A percentile compares a stretch with the other conserved stretches of the same genome.
These are phyloP conservation scores for Falco biarmicus DNA, from an alignment of 2,797 vertebrate genomes.

Conservation along the genomic window DNA sequence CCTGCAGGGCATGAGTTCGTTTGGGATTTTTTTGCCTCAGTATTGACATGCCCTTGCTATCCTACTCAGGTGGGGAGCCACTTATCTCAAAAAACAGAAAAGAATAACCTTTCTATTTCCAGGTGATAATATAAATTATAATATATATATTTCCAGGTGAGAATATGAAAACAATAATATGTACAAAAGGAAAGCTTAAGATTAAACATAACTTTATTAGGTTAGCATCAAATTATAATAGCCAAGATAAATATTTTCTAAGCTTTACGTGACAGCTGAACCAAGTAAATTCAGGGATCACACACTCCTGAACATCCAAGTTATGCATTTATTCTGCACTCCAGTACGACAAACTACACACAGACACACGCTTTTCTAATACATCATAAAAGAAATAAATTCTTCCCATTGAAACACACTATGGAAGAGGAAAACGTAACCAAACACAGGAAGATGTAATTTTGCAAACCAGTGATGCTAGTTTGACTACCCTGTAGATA, in stretches of 20 bases:
- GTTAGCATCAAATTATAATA: background rate
- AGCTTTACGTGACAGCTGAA: background rate
- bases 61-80: background rate
- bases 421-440: background rate
- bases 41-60: background rate
- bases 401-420: background rate
- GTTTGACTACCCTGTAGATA: background rate
- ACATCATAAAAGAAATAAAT: background rate
- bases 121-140: background rate
- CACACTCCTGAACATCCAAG: background rate
- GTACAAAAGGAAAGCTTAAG: background rate
- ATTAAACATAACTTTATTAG: background rate
- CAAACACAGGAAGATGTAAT: background rate
- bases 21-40: background rate
- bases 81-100: background rate
- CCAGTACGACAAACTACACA: background rate
- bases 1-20: background rate
- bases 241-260: background rate
- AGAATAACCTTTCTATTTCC: background rate
- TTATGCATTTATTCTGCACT: background rate
- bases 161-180: background rate
- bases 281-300: background rate
- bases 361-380: background rate
- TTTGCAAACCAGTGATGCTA: constrained; percentile 19
- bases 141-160: background rate